A percentile compares a stretch with the other conserved stretches of the same genome.
phyloP scores from a whole-genome alignment of 2,888 invertebrate species.

The Lepidochrysops patricia region DNA sequence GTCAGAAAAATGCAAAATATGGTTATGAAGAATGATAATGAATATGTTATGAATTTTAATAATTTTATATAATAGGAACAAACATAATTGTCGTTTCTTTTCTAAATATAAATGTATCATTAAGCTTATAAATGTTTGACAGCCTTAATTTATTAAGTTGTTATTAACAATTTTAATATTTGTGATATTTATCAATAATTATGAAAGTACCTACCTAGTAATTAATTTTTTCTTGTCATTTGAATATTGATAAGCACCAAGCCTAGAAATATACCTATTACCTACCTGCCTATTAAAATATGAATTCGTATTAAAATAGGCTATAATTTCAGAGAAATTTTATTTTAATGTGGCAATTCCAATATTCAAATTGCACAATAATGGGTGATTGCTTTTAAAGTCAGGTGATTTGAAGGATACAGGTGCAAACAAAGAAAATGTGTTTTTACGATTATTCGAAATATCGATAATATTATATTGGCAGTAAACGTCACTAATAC shows the following conservation, averaged over 20 bases:
- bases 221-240: neutral
- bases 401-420: constrained; percentile 3
- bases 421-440: neutral
- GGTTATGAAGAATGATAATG: too few relatives aligned
- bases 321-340: constrained; percentile 11
- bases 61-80: too few relatives aligned
- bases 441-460: neutral
- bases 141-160: too few relatives aligned
- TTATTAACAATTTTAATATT: too few relatives aligned
- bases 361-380: constrained; percentile 9
- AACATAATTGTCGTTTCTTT: too few relatives aligned
- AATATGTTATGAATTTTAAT: too few relatives aligned
- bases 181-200: neutral
- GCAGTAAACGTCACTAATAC: neutral
- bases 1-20: too few relatives aligned
- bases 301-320: neutral
- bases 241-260: neutral
- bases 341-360: neutral
- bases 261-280: neutral
- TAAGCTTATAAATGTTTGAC: too few relatives aligned
- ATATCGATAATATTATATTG: neutral
- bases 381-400: neutral
- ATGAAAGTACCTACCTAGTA: too few relatives aligned
- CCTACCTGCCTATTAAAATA: neutral
- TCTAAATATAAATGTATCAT: too few relatives aligned